These are phyloP conservation scores for Alces alces DNA, from an alignment of 2,113 vertebrate genomes.

Conservation along the genomic window DNA sequence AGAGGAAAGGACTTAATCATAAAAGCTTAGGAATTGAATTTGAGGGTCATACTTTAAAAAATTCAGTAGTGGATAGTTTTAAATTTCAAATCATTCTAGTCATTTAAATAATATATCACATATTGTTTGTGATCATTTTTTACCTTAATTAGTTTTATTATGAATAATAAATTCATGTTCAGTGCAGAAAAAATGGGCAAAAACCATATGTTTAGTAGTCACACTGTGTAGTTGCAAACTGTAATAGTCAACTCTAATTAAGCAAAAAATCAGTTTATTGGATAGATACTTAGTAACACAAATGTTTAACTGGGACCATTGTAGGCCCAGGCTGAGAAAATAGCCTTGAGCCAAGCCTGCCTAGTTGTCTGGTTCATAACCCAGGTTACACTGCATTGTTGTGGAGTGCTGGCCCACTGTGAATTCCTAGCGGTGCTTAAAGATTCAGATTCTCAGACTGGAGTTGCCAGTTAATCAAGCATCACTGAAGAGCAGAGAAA, in stretches of 20 bases:
- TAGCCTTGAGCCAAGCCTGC: not conserved
- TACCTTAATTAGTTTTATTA: not conserved
- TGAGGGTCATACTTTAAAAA: not conserved
- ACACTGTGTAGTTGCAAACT: not conserved
- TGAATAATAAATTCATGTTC: not conserved
- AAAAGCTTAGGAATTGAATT: not conserved
- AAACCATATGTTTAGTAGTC: not conserved
- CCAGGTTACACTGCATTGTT: not conserved
- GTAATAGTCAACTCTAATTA: not conserved
- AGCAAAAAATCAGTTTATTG: not conserved
- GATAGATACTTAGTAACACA: not conserved
- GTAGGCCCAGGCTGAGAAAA: not conserved
- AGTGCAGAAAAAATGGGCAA: not conserved
- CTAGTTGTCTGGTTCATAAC: not conserved
- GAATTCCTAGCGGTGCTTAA: not conserved
- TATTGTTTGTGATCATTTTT: not conserved
- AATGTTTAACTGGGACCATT: not conserved
- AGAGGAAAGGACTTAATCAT: not conserved
- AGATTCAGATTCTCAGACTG: not conserved
- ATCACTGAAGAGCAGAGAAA: not conserved
- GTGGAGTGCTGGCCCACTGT: not conserved
- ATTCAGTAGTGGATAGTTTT: not conserved
- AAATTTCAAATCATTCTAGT: not conserved
- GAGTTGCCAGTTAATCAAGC: not conserved
- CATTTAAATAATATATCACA: not conserved